phyloP scores from a whole-genome alignment of 1,140 invertebrate species.

The Andrena cerasifolii region DNA sequence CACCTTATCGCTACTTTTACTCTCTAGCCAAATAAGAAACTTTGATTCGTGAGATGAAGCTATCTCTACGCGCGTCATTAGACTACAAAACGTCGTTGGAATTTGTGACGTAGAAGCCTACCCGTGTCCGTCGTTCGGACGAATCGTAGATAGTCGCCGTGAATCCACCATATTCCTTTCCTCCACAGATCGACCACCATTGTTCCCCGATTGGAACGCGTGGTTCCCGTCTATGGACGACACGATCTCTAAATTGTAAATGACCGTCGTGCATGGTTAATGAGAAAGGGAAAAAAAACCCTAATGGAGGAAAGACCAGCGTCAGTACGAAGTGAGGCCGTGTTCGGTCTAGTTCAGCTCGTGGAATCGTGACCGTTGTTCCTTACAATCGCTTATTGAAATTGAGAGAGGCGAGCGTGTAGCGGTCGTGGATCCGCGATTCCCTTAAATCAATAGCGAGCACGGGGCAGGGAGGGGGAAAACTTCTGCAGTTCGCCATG shows the following conservation, averaged over 20 bases:
- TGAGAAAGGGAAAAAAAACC: not conserved
- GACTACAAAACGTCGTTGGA: not conserved
- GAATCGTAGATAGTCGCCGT: not conserved
- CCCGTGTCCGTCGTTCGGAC: too few relatives aligned
- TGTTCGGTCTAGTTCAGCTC: slow-evolving; percentile 45
- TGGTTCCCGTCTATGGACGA: not conserved
- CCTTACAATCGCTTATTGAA: slow-evolving; percentile 51
- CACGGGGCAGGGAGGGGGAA: not conserved
- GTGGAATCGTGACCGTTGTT: slow-evolving; percentile 46
- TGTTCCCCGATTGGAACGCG: not conserved
- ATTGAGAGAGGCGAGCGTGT: slow-evolving; percentile 46
- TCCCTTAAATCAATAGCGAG: slow-evolving; percentile 49
- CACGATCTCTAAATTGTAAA: slow-evolving; percentile 42
- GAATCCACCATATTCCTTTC: not conserved
- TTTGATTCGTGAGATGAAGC: not conserved
- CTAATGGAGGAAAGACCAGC: not conserved
- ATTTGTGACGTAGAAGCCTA: too few relatives aligned
- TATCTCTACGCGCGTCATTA: not conserved
- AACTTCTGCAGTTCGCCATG: slow-evolving; percentile 27
- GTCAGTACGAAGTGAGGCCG: not conserved
- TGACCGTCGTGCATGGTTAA: slow-evolving; percentile 26
- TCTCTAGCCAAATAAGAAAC: not conserved
- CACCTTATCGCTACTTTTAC: not conserved
- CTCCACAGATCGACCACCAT: not conserved
- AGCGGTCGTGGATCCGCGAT: slow-evolving; percentile 42